Evolutionary conservation across 1,140 invertebrate species (phyloP).

Genomic region (Hylyphantes graminicola): DNA sequence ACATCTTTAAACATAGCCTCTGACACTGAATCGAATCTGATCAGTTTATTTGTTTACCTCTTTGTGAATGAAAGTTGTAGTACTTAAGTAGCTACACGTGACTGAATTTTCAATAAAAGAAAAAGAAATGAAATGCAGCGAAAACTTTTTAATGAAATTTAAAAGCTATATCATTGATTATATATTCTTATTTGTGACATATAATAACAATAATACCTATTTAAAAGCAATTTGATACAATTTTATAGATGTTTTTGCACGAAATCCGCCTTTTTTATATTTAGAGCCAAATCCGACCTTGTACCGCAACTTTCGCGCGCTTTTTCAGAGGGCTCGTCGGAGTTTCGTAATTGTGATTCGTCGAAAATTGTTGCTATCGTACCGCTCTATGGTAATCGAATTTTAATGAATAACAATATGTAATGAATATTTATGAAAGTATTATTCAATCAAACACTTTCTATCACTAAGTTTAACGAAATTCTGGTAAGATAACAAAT

Average conservation of each 20-base stretch:
- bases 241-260: not conserved
- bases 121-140: too few relatives aligned
- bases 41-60: slow-evolving; percentile 12
- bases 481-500: too few relatives aligned
- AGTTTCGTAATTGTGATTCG: slow-evolving; percentile 55
- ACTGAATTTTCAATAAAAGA: not conserved
- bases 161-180: too few relatives aligned
- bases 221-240: not conserved
- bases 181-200: not conserved
- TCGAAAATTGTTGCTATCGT: slow-evolving; percentile 47
- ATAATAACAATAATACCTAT: not conserved
- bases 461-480: too few relatives aligned
- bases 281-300: slow-evolving; percentile 31
- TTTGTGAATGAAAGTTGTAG: too few relatives aligned
- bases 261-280: not conserved
- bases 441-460: too few relatives aligned
- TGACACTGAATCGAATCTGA: too few relatives aligned
- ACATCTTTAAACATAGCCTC: not conserved
- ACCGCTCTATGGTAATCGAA: slow-evolving; percentile 5
- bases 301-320: slow-evolving; percentile 46
- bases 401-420: not conserved
- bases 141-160: too few relatives aligned
- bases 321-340: slow-evolving; percentile 49
- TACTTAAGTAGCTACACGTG: not conserved
- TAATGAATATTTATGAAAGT: too few relatives aligned